These are phyloP conservation scores for Pipistrellus kuhlii DNA, from an alignment of 2,797 vertebrate species.

Conservation along the genomic window DNA sequence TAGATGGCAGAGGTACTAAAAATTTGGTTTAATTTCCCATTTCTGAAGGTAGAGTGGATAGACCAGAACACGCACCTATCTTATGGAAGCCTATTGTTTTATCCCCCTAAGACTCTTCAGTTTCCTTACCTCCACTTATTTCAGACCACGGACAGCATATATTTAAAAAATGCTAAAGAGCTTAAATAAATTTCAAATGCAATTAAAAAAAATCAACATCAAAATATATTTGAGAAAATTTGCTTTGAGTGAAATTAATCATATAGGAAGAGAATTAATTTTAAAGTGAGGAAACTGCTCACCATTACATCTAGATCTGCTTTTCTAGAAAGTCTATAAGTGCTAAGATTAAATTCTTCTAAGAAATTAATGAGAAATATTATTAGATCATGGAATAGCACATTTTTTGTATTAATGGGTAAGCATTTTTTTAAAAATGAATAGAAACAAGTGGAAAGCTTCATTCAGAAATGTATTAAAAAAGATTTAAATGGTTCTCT, in stretches of 20 bases:
- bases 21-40: not conserved
- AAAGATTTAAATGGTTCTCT: not conserved
- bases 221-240: constrained; percentile 15
- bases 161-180: not conserved
- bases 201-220: not conserved
- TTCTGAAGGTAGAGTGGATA: not conserved
- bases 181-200: not conserved
- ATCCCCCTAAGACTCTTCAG: not conserved
- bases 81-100: not conserved
- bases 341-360: not conserved
- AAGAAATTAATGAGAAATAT: not conserved
- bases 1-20: not conserved
- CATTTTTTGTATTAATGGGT: not conserved
- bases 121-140: not conserved
- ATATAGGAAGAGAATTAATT: not conserved
- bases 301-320: not conserved
- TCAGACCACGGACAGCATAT: not conserved
- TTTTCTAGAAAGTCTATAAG: not conserved
- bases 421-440: not conserved
- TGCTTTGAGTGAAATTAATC: not conserved
- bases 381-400: not conserved
- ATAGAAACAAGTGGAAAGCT: not conserved
- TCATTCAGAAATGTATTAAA: not conserved
- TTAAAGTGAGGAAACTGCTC: not conserved
- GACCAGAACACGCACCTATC: not conserved